Conservation (phyloP, 2,888 invertebrate species). For the Zeuzera pyrina region DNA sequence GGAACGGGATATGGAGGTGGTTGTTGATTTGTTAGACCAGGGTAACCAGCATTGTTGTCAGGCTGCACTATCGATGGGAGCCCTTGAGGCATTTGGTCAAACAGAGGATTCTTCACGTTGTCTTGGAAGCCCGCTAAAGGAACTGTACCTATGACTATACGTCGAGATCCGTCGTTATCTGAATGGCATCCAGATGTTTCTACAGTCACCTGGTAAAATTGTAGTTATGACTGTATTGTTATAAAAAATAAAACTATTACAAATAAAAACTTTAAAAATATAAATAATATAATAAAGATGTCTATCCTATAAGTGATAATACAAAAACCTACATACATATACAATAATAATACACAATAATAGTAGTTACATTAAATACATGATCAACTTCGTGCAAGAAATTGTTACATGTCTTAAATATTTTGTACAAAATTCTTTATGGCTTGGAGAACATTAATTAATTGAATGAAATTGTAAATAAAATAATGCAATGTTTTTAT, state of each 20-base stretch:
- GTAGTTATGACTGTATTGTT: neutral
- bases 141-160: constrained; percentile 40
- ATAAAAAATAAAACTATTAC: too few species aligned
- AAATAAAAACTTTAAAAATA: neutral
- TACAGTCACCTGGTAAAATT: constrained; percentile 32
- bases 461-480: too few species aligned
- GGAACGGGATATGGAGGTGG: constrained; percentile 12
- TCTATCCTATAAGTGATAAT: neutral
- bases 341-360: neutral
- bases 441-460: too few species aligned
- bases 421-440: too few species aligned
- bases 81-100: constrained; percentile 26
- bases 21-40: constrained; percentile 8
- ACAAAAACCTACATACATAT: neutral
- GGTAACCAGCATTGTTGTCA: constrained; percentile 13
- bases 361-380: too few species aligned
- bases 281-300: neutral
- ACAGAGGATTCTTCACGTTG: constrained; percentile 24
- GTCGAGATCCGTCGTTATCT: constrained; percentile 24
- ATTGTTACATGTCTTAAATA: too few species aligned
- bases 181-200: constrained; percentile 38
- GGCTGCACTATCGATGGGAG: constrained; percentile 29
- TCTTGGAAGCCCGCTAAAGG: constrained; percentile 39
- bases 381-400: too few species aligned
- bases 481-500: too few species aligned